These are phyloP conservation scores for Psittacula cyanocephala DNA, from an alignment of 2,113 vertebrate species.

Conservation along the genomic window DNA sequence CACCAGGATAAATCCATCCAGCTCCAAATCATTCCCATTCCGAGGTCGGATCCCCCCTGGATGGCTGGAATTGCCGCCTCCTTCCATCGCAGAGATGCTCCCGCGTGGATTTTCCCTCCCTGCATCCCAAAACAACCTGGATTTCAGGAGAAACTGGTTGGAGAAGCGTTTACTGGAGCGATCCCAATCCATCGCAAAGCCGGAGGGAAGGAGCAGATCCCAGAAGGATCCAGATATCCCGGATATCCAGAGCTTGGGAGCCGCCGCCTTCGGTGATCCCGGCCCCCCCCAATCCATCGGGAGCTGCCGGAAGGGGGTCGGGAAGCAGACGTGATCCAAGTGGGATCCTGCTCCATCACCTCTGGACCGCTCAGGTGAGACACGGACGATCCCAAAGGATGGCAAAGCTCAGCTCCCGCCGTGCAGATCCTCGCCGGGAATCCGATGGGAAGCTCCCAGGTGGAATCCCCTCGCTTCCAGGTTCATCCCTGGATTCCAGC, in stretches of 20 bases:
- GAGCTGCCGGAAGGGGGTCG: not conserved
- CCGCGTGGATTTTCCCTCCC: not conserved
- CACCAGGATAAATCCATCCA: too few relatives aligned
- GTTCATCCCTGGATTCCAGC: not conserved
- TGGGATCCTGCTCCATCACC: not conserved
- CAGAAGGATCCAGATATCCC: too few relatives aligned
- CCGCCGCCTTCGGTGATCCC: too few relatives aligned
- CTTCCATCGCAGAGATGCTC: not conserved
- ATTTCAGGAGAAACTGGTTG: too few relatives aligned
- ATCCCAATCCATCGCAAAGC: too few relatives aligned
- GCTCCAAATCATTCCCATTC: not conserved
- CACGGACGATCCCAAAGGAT: rapidly evolving
- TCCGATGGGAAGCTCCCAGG: not conserved
- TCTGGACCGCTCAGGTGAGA: too few relatives aligned
- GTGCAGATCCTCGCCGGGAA: not conserved
- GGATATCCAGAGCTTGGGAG: not conserved
- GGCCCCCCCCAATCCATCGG: not conserved
- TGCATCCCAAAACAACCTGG: not conserved
- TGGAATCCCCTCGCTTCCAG: not conserved
- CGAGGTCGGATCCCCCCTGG: too few relatives aligned
- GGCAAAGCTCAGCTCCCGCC: not conserved
- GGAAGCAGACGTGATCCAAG: not conserved
- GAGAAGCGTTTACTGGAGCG: not conserved
- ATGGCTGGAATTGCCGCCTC: not conserved
- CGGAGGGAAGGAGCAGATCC: too few relatives aligned